phyloP scores from a whole-genome alignment of 2,888 invertebrate genomes.

The Hipparchia semele region DNA sequence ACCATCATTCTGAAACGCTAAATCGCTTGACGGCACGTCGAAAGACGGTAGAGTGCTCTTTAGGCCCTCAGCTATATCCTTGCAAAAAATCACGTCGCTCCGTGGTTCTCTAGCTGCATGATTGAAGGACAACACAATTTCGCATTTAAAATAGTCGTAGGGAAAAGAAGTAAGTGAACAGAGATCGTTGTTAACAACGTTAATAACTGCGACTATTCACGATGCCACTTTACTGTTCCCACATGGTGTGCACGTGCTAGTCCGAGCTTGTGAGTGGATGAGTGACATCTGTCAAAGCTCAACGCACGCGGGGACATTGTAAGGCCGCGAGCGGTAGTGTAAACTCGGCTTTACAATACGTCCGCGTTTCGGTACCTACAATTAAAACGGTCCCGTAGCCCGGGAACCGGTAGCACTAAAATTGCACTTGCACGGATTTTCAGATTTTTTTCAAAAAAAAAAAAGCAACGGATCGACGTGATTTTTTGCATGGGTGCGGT shows the following conservation, averaged over 20 bases:
- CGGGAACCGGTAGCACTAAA: too few relatives aligned
- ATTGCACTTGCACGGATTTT: too few relatives aligned
- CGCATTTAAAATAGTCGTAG: not conserved
- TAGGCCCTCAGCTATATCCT: too few relatives aligned
- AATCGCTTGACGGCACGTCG: too few relatives aligned
- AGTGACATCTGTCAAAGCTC: slow-evolving; percentile 15
- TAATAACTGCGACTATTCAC: not conserved
- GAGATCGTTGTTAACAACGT: not conserved
- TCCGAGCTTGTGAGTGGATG: not conserved
- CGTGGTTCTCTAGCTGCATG: too few relatives aligned
- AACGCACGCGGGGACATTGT: not conserved
- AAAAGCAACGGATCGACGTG: too few relatives aligned
- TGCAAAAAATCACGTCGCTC: too few relatives aligned
- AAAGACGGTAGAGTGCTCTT: too few relatives aligned
- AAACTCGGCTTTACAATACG: slow-evolving; percentile 7
- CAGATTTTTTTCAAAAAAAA: too few relatives aligned
- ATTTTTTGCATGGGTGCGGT: too few relatives aligned
- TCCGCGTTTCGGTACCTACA: slow-evolving; percentile 8
- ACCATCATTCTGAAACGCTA: too few relatives aligned
- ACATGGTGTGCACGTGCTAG: not conserved
- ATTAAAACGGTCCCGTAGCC: slow-evolving; percentile 3
- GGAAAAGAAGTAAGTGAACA: not conserved
- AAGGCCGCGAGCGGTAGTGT: slow-evolving; percentile 1
- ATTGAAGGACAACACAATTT: too few relatives aligned
- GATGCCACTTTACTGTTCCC: not conserved